Conservation (phyloP, 2,888 invertebrate genomes). For the Lamellibrachia satsuma region DNA sequence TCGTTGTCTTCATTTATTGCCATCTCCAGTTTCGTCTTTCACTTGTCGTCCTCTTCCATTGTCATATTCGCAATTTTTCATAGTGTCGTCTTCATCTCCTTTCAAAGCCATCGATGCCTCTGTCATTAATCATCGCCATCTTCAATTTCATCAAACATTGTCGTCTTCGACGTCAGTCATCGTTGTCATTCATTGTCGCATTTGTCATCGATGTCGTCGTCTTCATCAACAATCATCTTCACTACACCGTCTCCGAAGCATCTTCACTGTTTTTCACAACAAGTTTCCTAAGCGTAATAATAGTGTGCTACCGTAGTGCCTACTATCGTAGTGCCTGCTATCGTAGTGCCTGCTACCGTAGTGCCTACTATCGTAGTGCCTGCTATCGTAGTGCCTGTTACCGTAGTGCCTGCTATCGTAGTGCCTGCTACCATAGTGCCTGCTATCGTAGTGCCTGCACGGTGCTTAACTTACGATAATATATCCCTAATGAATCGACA, state of each 20-base stretch:
- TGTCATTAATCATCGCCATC: neutral
- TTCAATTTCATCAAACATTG: neutral
- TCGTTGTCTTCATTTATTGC: neutral
- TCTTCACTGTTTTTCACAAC: no score
- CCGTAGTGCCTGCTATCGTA: no score
- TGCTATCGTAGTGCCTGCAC: no score
- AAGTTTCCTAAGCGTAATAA: no score
- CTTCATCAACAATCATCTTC: neutral
- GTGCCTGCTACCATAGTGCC: no score
- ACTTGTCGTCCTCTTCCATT: neutral
- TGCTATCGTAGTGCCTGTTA: no score
- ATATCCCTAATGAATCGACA: neutral
- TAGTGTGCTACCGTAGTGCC: no score
- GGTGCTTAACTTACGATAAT: no score
- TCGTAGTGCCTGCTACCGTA: no score
- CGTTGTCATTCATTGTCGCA: neutral
- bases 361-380: no score
- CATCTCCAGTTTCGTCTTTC: neutral
- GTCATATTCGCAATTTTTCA: neutral
- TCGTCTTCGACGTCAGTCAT: neutral
- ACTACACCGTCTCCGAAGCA: neutral
- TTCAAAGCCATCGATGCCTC: neutral
- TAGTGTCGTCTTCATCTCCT: neutral
- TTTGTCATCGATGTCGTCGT: neutral
- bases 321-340: neutral